These are phyloP conservation scores for Orientallactaga sibirica DNA, from an alignment of 2,797 vertebrate species.

Conservation along the genomic window DNA sequence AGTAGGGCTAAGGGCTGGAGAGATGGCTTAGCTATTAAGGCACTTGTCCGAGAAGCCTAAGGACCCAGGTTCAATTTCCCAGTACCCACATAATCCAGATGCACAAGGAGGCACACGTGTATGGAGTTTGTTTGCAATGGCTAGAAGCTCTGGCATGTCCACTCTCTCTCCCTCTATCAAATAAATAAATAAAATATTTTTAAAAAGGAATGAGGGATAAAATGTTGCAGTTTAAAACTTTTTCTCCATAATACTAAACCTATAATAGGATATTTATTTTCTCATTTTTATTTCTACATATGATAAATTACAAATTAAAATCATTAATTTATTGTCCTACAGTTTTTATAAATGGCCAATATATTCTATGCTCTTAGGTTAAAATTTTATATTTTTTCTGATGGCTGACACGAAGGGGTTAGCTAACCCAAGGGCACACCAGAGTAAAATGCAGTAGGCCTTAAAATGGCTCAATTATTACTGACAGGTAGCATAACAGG, in stretches of 20 bases:
- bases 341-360: not conserved
- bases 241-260: not conserved
- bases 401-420: not conserved
- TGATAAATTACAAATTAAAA: not conserved
- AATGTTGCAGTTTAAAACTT: not conserved
- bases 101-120: no score
- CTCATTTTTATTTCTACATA: not conserved
- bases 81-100: no score
- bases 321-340: not conserved
- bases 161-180: no score
- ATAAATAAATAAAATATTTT: no score
- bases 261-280: constrained; percentile 1
- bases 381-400: no score
- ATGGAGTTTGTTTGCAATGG: no score
- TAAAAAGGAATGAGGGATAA: not conserved
- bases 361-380: no score
- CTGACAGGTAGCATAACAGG: not conserved
- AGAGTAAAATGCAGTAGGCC: not conserved
- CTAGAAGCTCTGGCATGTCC: no score
- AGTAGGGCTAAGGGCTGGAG: no score
- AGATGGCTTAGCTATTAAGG: no score
- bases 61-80: no score
- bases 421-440: not conserved
- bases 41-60: no score
- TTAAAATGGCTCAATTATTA: not conserved